These are phyloP conservation scores for Hyles lineata DNA, from an alignment of 2,888 invertebrate genomes.

Conservation along the genomic window DNA sequence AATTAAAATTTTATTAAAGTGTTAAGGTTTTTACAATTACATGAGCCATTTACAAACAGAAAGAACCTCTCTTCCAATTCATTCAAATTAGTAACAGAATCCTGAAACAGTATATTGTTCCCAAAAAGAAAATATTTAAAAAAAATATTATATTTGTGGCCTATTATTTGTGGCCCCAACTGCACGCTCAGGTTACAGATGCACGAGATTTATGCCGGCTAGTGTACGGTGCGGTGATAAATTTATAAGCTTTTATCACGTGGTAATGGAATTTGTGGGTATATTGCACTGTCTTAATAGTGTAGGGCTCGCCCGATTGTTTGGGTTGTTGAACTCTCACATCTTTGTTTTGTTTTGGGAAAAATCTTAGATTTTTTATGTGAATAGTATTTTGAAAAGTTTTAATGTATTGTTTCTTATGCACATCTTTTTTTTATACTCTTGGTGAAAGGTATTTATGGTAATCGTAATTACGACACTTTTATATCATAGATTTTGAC, in stretches of 20 bases:
- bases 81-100: too few relatives aligned
- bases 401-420: not conserved
- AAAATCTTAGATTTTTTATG: not conserved
- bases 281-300: slow-evolving; percentile 38
- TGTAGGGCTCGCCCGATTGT: slow-evolving; percentile 7
- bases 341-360: not conserved
- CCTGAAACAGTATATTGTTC: not conserved
- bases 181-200: slow-evolving; percentile 43
- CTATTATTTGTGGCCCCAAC: slow-evolving; percentile 16
- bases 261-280: slow-evolving; percentile 64
- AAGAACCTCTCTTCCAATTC: too few relatives aligned
- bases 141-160: too few relatives aligned
- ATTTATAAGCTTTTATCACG: slow-evolving; percentile 78
- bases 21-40: too few relatives aligned
- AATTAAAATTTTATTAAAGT: too few relatives aligned
- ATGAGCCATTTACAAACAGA: too few relatives aligned
- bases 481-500: too few relatives aligned
- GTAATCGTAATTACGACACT: too few relatives aligned
- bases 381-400: not conserved
- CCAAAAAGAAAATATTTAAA: not conserved
- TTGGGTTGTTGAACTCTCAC: slow-evolving; percentile 18
- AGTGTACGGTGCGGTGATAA: slow-evolving; percentile 68
- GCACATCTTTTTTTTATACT: too few relatives aligned
- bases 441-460: too few relatives aligned
- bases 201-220: slow-evolving; percentile 64